Evolutionary conservation across 2,888 invertebrate genomes (phyloP).

Genomic region (Osedax frankpressi): DNA sequence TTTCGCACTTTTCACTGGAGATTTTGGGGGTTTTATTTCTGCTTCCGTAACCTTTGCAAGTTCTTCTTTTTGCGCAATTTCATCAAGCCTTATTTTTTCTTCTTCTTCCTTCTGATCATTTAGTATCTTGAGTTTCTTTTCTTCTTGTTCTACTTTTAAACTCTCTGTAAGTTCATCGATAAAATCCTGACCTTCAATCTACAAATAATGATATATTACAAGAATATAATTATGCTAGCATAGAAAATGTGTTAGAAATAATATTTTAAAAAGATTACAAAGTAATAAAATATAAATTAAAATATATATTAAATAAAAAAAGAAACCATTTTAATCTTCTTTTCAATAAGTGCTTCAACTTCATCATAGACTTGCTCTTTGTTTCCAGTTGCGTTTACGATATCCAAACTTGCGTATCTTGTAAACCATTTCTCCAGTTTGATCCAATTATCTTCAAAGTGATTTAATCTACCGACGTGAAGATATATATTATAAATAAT

Average conservation of each 20-base stretch:
- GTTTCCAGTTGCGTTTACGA: constrained; percentile 35
- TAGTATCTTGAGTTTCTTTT: background rate
- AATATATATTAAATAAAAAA: too few species aligned
- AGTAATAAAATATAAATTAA: too few species aligned
- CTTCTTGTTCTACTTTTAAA: background rate
- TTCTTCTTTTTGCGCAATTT: background rate
- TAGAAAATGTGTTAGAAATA: too few species aligned
- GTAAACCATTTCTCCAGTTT: constrained; percentile 44
- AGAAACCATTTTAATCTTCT: constrained; percentile 36
- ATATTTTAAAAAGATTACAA: too few species aligned
- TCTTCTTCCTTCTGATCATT: background rate
- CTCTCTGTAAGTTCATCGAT: constrained; percentile 4
- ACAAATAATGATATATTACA: too few species aligned
- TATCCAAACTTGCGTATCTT: constrained; percentile 38
- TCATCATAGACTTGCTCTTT: constrained; percentile 34
- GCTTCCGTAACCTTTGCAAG: background rate
- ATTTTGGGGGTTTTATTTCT: background rate
- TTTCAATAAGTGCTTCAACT: constrained; percentile 40
- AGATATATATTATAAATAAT: too few species aligned
- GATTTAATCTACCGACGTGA: constrained; percentile 34
- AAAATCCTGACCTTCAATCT: constrained; percentile 3
- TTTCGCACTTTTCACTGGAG: background rate
- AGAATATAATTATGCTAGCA: too few species aligned
- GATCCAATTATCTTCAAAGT: constrained; percentile 40
- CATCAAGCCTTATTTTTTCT: background rate